Percentiles rank a stretch among this genome's conserved stretches.
Conservation (phyloP, 2,797 vertebrate genomes). For the Oceanodroma leucorhoa region DNA sequence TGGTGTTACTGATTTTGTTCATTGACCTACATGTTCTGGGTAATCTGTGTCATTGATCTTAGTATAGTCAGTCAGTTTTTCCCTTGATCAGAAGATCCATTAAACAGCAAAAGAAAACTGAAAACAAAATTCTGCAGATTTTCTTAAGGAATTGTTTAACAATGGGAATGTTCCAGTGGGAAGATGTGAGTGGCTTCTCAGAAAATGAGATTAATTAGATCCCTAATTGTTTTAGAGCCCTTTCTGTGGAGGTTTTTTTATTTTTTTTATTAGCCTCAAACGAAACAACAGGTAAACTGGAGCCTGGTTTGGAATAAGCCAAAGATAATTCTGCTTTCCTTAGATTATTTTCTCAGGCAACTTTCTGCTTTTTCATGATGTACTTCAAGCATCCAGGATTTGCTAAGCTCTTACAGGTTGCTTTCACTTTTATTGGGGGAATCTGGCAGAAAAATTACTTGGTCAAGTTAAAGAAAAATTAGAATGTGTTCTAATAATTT, state of each 20-base stretch:
- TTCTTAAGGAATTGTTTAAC: background rate
- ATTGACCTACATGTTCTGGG: background rate
- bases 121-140: background rate
- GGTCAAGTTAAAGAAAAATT: background rate
- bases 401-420: background rate
- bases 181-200: background rate
- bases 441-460: background rate
- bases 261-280: background rate
- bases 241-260: background rate
- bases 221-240: background rate
- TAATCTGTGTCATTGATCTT: background rate
- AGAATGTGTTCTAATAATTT: background rate
- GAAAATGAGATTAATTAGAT: background rate
- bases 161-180: background rate
- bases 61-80: background rate
- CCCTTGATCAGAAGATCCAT: background rate
- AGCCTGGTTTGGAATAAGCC: background rate
- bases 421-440: background rate
- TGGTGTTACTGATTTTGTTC: background rate
- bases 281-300: fast-evolving
- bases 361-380: background rate
- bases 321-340: background rate
- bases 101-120: background rate
- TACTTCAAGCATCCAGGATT: background rate
- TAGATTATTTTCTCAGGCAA: background rate